Conservation (phyloP, 2,888 invertebrate genomes). For the Dynastes tityus region DNA sequence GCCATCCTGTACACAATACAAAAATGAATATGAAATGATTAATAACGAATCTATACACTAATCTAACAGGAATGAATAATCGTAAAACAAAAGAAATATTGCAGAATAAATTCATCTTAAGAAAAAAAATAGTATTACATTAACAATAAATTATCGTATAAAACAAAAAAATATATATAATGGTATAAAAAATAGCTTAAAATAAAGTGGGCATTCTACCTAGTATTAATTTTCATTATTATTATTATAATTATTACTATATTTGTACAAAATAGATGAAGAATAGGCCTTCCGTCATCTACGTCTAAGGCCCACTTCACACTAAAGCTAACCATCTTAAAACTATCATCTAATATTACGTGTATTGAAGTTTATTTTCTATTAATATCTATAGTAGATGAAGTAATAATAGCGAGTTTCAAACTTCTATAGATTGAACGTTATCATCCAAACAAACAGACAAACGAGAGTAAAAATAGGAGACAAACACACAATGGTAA, state of each 20-base stretch:
- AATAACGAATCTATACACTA: constrained; percentile 14
- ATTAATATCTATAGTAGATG: constrained; percentile 6
- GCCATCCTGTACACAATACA: too few relatives aligned
- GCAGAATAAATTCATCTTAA: not conserved
- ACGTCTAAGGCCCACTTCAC: constrained; percentile 29
- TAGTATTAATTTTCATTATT: not conserved
- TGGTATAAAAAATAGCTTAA: constrained; percentile 31
- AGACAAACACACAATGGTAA: not conserved
- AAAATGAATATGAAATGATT: not conserved
- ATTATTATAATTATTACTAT: not conserved
- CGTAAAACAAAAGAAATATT: constrained; percentile 15
- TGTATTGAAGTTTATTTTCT: not conserved
- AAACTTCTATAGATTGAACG: constrained; percentile 14
- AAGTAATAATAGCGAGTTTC: constrained; percentile 33
- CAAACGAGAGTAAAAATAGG: not conserved
- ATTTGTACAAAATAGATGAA: constrained; percentile 25
- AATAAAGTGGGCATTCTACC: not conserved
- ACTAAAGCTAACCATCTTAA: constrained; percentile 34
- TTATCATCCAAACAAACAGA: constrained; percentile 12
- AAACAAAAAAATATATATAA: constrained; percentile 24
- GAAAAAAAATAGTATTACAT: not conserved
- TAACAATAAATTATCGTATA: constrained; percentile 27
- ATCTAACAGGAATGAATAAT: constrained; percentile 2
- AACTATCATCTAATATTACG: constrained; percentile 26
- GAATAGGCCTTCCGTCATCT: constrained; percentile 11